A percentile compares a stretch with the other conserved stretches of the same genome.
Conservation (phyloP, 2,113 vertebrate genomes). For the Eulemur macaco region DNA sequence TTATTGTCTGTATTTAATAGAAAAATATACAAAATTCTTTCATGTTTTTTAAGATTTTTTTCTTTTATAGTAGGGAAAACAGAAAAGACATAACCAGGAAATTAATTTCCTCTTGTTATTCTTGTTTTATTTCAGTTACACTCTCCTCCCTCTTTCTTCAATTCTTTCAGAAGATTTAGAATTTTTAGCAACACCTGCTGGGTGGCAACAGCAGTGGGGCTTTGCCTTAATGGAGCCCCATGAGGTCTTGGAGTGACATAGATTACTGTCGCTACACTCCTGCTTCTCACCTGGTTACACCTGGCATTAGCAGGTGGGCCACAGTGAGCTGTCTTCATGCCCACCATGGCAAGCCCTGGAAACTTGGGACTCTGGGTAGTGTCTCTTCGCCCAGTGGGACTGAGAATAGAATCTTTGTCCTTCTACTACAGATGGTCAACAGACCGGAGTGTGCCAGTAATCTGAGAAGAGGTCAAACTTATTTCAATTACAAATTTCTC, state of each 20-base stretch:
- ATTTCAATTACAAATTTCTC: slow-evolving; percentile 80
- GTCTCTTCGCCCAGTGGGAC: slow-evolving; percentile 25
- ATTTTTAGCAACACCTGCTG: slow-evolving; percentile 51
- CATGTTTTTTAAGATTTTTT: background rate
- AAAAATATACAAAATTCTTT: background rate
- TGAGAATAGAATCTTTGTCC: slow-evolving; percentile 72
- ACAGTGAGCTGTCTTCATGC: slow-evolving; percentile 7
- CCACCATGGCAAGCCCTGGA: slow-evolving; percentile 43
- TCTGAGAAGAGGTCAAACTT: slow-evolving; percentile 73
- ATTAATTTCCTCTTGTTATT: slow-evolving; percentile 66
- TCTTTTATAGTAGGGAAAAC: background rate
- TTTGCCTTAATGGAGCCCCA: background rate
- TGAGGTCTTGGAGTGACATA: background rate
- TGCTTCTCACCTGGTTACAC: fast-evolving
- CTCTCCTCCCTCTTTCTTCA: slow-evolving; percentile 20
- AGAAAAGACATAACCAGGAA: background rate
- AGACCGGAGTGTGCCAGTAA: slow-evolving; percentile 69
- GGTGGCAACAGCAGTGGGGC: background rate
- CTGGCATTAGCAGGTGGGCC: background rate
- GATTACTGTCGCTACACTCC: background rate
- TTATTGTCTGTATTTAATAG: background rate
- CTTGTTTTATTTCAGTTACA: slow-evolving; percentile 50
- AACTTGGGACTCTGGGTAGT: background rate
- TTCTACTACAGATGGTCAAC: slow-evolving; percentile 77
- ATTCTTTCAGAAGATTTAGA: slow-evolving; percentile 61